phyloP scores from a whole-genome alignment of 2,113 vertebrate species.

The Carassius carassius region DNA sequence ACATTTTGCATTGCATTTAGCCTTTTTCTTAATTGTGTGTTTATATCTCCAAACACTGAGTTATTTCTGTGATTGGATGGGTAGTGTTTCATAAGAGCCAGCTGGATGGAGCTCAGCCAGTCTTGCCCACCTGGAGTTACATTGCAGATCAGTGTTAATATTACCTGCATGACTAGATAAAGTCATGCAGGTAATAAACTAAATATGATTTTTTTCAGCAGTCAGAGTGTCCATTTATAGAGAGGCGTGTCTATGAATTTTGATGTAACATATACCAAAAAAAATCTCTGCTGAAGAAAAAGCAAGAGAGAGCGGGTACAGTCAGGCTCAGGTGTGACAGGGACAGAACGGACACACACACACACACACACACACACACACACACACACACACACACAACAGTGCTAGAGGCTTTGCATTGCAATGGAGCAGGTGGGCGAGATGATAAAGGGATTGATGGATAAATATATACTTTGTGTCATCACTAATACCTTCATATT shows the following conservation, averaged over 20 bases:
- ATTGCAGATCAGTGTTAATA: background rate
- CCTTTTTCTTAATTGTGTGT: background rate
- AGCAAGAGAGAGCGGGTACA: background rate
- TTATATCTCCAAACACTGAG: background rate
- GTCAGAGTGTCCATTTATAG: background rate
- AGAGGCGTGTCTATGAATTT: background rate
- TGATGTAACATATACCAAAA: background rate
- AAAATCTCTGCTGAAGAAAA: background rate
- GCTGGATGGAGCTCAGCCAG: background rate
- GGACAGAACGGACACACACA: background rate
- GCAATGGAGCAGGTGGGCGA: constrained; percentile 3
- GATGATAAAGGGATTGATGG: background rate
- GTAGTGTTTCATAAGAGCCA: background rate
- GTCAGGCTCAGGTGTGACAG: constrained; percentile 6
- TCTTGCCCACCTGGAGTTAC: background rate
- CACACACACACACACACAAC: background rate
- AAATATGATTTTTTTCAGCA: background rate
- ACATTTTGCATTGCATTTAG: no score
- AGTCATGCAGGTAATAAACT: background rate
- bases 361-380: background rate
- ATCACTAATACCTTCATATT: background rate
- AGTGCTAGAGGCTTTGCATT: background rate
- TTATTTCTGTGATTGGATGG: background rate
- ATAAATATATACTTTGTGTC: background rate
- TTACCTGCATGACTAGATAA: background rate